These are phyloP conservation scores for Xanthia icteritia DNA, from an alignment of 2,888 invertebrate genomes.

Conservation along the genomic window DNA sequence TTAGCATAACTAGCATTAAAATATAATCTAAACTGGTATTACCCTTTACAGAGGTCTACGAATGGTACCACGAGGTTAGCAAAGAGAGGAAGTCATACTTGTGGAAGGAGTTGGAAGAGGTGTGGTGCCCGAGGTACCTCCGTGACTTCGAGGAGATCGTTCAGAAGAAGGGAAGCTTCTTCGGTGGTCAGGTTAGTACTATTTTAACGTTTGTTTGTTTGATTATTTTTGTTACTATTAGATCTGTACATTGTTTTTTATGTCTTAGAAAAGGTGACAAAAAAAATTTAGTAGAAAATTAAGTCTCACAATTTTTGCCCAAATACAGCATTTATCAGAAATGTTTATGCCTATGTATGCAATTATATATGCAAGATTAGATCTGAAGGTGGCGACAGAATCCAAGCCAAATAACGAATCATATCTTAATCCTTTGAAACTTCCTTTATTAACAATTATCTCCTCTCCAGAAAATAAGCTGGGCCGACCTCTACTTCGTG, in stretches of 20 bases:
- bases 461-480: constrained; percentile 57
- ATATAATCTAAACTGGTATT: neutral
- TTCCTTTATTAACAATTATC: neutral
- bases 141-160: constrained; percentile 59
- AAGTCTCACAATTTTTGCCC: no score
- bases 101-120: constrained; percentile 32
- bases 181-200: constrained; percentile 54
- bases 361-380: no score
- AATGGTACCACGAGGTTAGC: constrained; percentile 50
- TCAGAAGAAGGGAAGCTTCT: constrained; percentile 69
- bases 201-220: neutral
- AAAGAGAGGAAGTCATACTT: constrained; percentile 45
- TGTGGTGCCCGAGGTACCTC: constrained; percentile 36
- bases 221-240: no score
- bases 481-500: constrained; percentile 73
- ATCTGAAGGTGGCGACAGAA: neutral
- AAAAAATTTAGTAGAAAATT: no score
- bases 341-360: no score
- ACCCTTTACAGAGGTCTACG: constrained; percentile 40
- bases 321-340: no score
- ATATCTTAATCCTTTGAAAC: neutral
- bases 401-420: neutral
- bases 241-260: neutral
- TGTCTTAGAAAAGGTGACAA: neutral
- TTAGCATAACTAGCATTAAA: neutral